Conservation (phyloP, 2,888 invertebrate genomes). For the Phaedon cochleariae region DNA sequence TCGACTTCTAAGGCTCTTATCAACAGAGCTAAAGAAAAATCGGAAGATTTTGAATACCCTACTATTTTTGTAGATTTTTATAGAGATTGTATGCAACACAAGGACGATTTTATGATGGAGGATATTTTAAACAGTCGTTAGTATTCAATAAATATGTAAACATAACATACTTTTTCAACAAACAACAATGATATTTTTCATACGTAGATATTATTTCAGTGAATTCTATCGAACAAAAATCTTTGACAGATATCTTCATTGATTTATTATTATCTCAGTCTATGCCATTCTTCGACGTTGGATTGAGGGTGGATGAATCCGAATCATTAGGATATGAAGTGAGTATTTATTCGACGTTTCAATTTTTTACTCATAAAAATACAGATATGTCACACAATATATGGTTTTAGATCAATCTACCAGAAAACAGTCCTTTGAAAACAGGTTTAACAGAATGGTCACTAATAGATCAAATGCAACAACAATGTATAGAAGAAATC, state of each 20-base stretch:
- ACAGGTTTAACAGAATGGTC: slow-evolving; percentile 25
- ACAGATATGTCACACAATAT: no score
- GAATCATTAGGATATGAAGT: slow-evolving; percentile 20
- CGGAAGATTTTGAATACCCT: background rate
- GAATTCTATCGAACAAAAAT: background rate
- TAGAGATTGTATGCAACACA: slow-evolving; percentile 10
- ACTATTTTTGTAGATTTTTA: slow-evolving; percentile 23
- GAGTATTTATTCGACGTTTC: no score
- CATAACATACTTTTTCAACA: no score
- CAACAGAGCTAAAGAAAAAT: background rate
- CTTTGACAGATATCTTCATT: slow-evolving; percentile 5
- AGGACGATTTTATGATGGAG: background rate
- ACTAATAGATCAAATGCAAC: slow-evolving; percentile 19
- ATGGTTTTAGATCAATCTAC: slow-evolving; percentile 22
- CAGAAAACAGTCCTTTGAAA: slow-evolving; percentile 18
- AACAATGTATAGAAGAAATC: slow-evolving; percentile 14
- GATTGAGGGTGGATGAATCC: slow-evolving; percentile 17
- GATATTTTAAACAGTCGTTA: background rate
- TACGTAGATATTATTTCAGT: no score
- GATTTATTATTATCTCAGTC: slow-evolving; percentile 20
- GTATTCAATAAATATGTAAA: no score
- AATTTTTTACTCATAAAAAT: no score
- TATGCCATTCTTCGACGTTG: slow-evolving; percentile 29
- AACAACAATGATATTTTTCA: no score
- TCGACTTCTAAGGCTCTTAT: slow-evolving; percentile 9